These are phyloP conservation scores for Brachionus plicatilis DNA, from an alignment of 1,140 invertebrate genomes.

Conservation along the genomic window DNA sequence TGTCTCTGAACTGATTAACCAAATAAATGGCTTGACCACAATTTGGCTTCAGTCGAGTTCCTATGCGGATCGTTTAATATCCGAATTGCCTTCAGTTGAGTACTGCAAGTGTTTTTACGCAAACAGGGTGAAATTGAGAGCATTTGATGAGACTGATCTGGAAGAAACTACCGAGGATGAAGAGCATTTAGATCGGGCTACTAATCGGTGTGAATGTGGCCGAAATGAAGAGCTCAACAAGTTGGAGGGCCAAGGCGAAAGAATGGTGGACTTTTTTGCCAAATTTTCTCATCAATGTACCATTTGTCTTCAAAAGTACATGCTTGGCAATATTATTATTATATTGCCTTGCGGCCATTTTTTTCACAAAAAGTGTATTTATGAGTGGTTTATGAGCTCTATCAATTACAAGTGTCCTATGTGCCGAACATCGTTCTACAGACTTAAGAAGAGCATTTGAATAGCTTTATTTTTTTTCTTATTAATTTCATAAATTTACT, in stretches of 20 bases:
- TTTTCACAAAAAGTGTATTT: slow-evolving; percentile 33
- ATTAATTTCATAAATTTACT: not conserved
- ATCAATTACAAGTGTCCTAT: slow-evolving; percentile 37
- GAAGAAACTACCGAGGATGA: slow-evolving; percentile 35
- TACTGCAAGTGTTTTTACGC: slow-evolving; percentile 35
- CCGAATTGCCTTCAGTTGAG: not conserved
- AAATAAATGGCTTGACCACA: slow-evolving; percentile 38
- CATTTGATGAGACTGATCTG: slow-evolving; percentile 4
- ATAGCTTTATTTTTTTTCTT: not conserved
- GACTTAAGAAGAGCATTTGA: slow-evolving; percentile 17
- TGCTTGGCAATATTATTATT: not conserved
- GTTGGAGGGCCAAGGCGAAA: not conserved
- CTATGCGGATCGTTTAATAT: slow-evolving; percentile 20
- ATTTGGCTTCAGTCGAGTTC: slow-evolving; percentile 33
- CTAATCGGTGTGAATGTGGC: slow-evolving; percentile 12
- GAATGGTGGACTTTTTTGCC: not conserved
- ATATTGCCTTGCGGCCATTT: slow-evolving; percentile 36
- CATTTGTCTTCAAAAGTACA: slow-evolving; percentile 36
- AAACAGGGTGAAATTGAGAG: not conserved
- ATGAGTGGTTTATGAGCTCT: slow-evolving; percentile 37
- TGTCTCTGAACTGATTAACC: slow-evolving; percentile 26
- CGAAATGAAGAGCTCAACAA: slow-evolving; percentile 1
- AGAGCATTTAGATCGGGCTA: not conserved
- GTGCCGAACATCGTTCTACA: slow-evolving; percentile 25
- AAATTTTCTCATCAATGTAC: slow-evolving; percentile 27